phyloP scores from a whole-genome alignment of 2,797 vertebrate genomes.

The Sternarchorhynchus goeldii region DNA sequence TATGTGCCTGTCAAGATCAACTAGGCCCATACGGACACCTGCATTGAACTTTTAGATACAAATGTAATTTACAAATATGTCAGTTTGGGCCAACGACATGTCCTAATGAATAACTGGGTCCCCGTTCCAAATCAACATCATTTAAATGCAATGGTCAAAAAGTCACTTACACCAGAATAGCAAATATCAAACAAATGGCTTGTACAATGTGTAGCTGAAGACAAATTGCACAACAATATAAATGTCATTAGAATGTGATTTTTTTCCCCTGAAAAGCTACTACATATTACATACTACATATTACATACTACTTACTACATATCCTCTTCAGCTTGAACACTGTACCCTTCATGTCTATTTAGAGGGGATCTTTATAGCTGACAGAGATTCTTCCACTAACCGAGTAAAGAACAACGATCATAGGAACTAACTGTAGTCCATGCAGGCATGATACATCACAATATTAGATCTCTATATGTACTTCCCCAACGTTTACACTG shows the following conservation, averaged over 20 bases:
- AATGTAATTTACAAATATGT: not conserved
- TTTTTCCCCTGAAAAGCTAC: slow-evolving; percentile 42
- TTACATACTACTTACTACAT: slow-evolving; percentile 6
- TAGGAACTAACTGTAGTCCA: not conserved
- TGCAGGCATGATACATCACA: too few species aligned
- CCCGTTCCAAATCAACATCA: not conserved
- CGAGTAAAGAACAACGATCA: slow-evolving; percentile 33
- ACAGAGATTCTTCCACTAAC: slow-evolving; percentile 34
- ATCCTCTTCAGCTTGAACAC: slow-evolving; percentile 36
- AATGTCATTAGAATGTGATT: not conserved
- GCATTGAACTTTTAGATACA: not conserved
- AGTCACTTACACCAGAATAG: not conserved
- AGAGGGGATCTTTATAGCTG: slow-evolving; percentile 44
- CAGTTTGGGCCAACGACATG: not conserved
- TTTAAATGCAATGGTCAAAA: slow-evolving; percentile 17
- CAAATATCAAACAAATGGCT: not conserved
- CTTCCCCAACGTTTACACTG: too few species aligned
- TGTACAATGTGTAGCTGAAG: not conserved
- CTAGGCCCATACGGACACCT: not conserved
- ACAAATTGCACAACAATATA: not conserved
- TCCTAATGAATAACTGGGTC: too few species aligned
- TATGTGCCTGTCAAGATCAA: not conserved
- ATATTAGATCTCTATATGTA: not conserved
- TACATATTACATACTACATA: slow-evolving; percentile 3
- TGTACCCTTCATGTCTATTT: slow-evolving; percentile 53